Evolutionary conservation across 2,113 vertebrate species (phyloP).

Genomic region (Rhabdornis inornatus): DNA sequence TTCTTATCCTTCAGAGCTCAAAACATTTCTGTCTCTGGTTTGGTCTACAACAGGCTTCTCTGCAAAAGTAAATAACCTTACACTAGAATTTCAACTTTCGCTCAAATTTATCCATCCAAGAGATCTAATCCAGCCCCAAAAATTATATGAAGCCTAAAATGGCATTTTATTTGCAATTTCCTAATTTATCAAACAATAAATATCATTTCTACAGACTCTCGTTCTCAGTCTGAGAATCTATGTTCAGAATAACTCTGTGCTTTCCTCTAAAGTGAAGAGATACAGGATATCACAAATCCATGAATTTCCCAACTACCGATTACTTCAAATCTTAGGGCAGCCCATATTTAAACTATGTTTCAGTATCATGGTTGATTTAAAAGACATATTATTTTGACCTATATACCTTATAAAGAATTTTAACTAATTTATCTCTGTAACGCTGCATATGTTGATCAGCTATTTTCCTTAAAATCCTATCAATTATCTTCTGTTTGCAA

Average conservation of each 20-base stretch:
- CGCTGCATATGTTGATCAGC: not conserved
- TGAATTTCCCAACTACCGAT: not conserved
- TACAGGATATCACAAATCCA: not conserved
- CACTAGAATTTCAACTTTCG: not conserved
- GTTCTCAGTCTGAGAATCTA: not conserved
- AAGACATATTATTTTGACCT: not conserved
- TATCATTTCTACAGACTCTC: not conserved
- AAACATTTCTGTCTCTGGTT: not conserved
- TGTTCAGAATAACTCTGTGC: not conserved
- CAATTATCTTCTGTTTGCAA: not conserved
- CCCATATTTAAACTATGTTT: not conserved
- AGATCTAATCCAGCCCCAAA: not conserved
- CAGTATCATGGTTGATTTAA: not conserved
- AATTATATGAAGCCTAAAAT: not conserved
- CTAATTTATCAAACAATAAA: not conserved
- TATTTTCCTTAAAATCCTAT: not conserved
- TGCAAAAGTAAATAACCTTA: not conserved
- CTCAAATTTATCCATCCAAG: not conserved
- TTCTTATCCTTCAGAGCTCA: not conserved
- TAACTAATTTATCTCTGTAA: not conserved
- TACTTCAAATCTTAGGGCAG: not conserved
- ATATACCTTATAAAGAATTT: not conserved
- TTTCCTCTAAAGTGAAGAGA: not conserved
- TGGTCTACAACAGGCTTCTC: not conserved
- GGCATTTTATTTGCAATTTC: not conserved